Evolutionary conservation across 2,888 invertebrate genomes (phyloP).

Genomic region (Phyllotreta cruciferae): DNA sequence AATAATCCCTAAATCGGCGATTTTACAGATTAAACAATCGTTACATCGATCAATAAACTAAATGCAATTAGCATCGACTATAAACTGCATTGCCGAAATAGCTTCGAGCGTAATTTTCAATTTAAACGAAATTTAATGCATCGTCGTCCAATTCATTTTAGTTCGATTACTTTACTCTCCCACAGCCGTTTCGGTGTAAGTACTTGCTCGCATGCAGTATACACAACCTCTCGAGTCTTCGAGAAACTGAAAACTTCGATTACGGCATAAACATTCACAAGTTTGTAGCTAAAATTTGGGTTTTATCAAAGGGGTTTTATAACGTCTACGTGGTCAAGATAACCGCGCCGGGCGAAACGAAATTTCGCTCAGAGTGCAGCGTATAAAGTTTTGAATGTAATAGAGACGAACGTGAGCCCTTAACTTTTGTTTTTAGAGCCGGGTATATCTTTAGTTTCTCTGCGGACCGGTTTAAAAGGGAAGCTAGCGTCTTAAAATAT

Average conservation of each 20-base stretch:
- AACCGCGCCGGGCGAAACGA: slow-evolving; percentile 3
- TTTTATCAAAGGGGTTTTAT: slow-evolving; percentile 14
- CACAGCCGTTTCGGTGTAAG: not conserved
- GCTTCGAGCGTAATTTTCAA: slow-evolving; percentile 11
- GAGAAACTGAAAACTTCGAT: slow-evolving; percentile 11
- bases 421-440: not conserved
- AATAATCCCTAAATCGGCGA: not conserved
- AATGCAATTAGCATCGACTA: slow-evolving; percentile 4
- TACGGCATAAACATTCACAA: slow-evolving; percentile 2
- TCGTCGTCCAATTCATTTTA: slow-evolving; percentile 7
- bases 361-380: not conserved
- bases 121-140: slow-evolving; percentile 4
- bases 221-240: slow-evolving; percentile 9
- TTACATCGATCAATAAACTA: slow-evolving; percentile 3
- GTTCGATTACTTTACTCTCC: not conserved
- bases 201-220: slow-evolving; percentile 1
- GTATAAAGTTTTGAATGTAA: not conserved
- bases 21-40: not conserved
- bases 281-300: slow-evolving; percentile 14
- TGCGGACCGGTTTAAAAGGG: no score
- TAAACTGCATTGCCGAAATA: slow-evolving; percentile 4
- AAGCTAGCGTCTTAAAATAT: no score
- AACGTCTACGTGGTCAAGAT: slow-evolving; percentile 9
- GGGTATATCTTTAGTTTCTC: not conserved
- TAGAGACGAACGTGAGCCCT: not conserved